phyloP scores from a whole-genome alignment of 2,888 invertebrate genomes.

The Drosophila neonasuta region DNA sequence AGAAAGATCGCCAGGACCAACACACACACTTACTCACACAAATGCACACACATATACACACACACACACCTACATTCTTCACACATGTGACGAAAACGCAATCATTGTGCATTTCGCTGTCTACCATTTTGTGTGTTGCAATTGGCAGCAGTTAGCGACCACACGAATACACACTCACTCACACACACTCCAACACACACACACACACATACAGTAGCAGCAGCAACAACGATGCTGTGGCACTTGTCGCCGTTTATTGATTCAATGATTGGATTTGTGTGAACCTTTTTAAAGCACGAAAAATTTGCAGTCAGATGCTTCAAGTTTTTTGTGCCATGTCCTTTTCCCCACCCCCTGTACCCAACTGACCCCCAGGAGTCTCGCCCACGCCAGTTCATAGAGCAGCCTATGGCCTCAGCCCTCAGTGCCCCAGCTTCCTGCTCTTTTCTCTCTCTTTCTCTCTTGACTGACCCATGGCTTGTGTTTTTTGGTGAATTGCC shows the following conservation, averaged over 20 bases:
- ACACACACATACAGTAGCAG: slow-evolving; percentile 1
- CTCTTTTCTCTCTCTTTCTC: not conserved
- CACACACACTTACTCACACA: not conserved
- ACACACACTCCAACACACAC: slow-evolving; percentile 3
- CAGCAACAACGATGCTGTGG: slow-evolving; percentile 6
- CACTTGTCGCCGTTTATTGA: slow-evolving; percentile 71
- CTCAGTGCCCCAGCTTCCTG: not conserved
- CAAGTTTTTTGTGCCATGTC: slow-evolving; percentile 39
- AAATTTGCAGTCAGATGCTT: slow-evolving; percentile 53
- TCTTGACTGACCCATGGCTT: slow-evolving; percentile 43
- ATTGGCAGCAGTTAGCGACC: slow-evolving; percentile 56
- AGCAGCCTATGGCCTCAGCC: not conserved
- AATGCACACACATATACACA: not conserved
- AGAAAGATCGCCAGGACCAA: slow-evolving; percentile 33
- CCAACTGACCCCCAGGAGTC: slow-evolving; percentile 9
- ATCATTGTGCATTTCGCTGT: slow-evolving; percentile 51
- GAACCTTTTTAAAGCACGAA: slow-evolving; percentile 66
- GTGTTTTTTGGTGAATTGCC: slow-evolving; percentile 54
- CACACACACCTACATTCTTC: not conserved
- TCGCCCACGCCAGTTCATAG: not conserved
- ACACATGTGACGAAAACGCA: slow-evolving; percentile 37
- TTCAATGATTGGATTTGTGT: slow-evolving; percentile 71
- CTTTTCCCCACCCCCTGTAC: slow-evolving; percentile 9
- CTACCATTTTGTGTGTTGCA: slow-evolving; percentile 43
- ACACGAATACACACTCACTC: slow-evolving; percentile 19